Evolutionary conservation across 2,113 vertebrate genomes (phyloP).

Genomic region (Tupaia tana): DNA sequence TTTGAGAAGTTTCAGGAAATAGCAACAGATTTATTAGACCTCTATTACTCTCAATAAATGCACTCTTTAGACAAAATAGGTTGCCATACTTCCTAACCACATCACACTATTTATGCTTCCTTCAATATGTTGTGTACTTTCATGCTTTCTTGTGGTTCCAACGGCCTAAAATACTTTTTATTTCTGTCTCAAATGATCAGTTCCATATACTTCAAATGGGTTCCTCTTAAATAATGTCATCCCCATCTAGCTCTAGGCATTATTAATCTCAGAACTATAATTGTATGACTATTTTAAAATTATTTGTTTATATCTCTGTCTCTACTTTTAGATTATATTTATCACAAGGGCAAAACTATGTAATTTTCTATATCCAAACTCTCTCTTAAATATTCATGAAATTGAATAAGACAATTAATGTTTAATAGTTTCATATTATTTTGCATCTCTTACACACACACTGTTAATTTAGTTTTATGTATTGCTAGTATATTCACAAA

Average conservation of each 20-base stretch:
- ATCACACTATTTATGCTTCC: neutral
- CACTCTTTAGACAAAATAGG: neutral
- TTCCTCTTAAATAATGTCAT: neutral
- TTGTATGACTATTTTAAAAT: neutral
- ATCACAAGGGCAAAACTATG: neutral
- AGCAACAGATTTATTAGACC: neutral
- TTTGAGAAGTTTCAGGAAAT: neutral
- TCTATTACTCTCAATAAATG: neutral
- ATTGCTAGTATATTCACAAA: neutral
- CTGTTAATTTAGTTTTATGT: neutral
- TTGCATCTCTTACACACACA: neutral
- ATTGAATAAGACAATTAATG: neutral
- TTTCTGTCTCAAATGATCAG: neutral
- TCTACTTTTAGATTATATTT: neutral
- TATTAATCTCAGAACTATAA: neutral
- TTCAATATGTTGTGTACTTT: neutral
- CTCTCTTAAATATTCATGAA: slow-evolving; percentile 25
- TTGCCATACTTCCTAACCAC: neutral
- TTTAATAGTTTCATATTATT: neutral
- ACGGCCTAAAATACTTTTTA: neutral
- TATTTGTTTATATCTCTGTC: neutral
- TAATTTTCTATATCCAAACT: neutral
- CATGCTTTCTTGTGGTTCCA: neutral
- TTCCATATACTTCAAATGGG: neutral
- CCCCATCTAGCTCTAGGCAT: neutral